These are phyloP conservation scores for Oxystoma pomonae DNA, from an alignment of 2,888 invertebrate genomes.

Conservation along the genomic window DNA sequence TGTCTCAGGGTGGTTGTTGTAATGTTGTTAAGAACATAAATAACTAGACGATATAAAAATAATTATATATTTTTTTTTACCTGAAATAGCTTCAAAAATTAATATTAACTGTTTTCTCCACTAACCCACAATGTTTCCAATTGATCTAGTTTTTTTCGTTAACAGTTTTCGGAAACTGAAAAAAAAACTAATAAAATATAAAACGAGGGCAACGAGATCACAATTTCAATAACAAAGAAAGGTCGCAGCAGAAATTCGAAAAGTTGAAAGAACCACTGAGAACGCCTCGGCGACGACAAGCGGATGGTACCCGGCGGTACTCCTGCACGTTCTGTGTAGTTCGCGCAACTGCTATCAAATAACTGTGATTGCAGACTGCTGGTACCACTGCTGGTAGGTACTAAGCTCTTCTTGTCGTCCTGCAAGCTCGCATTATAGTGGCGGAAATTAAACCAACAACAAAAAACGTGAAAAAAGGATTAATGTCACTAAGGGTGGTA, in stretches of 20 bases:
- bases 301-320: neutral
- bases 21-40: too few species aligned
- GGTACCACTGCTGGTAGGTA: neutral
- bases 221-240: neutral
- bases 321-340: constrained; percentile 12
- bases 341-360: constrained; percentile 25
- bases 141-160: too few species aligned
- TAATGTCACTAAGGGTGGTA: neutral
- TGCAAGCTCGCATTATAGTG: neutral
- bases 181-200: too few species aligned
- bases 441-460: neutral
- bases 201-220: neutral
- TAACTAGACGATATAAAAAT: too few species aligned
- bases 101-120: too few species aligned
- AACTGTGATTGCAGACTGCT: constrained; percentile 24
- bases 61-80: too few species aligned
- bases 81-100: too few species aligned
- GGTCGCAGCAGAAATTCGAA: neutral
- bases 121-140: too few species aligned
- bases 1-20: too few species aligned
- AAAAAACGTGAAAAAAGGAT: neutral
- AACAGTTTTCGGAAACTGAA: too few species aligned
- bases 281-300: neutral
- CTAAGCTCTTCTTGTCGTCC: neutral
- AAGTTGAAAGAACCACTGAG: neutral